phyloP scores from a whole-genome alignment of 2,113 vertebrate species.

The Chloroceryle aenea region DNA sequence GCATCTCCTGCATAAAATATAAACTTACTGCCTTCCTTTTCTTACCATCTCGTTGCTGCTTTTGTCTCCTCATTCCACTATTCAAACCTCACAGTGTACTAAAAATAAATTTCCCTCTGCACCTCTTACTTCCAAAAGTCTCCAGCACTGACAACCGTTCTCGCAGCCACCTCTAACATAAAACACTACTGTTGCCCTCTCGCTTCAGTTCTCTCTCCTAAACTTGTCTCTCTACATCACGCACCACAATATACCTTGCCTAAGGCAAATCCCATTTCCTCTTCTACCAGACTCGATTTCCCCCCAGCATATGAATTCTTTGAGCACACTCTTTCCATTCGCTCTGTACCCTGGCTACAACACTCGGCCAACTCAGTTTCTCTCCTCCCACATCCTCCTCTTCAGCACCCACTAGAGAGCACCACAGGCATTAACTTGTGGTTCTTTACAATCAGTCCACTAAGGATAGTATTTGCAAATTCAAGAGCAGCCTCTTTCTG shows the following conservation, averaged over 20 bases:
- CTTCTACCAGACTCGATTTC: background rate
- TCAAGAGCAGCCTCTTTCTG: background rate
- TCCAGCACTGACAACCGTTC: fast-evolving
- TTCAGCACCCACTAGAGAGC: background rate
- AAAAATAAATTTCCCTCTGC: background rate
- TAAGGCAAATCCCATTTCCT: background rate
- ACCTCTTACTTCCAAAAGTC: background rate
- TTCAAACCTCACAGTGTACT: background rate
- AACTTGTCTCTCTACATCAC: background rate
- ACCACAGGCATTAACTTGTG: background rate
- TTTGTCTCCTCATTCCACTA: background rate
- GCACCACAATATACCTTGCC: background rate
- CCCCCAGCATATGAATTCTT: background rate
- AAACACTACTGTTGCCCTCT: background rate
- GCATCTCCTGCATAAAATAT: background rate
- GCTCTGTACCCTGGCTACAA: background rate
- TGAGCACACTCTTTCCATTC: background rate
- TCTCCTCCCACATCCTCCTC: background rate
- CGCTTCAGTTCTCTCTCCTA: background rate
- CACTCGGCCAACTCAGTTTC: background rate
- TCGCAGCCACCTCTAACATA: background rate
- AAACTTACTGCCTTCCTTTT: background rate
- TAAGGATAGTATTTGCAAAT: background rate
- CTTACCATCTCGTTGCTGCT: background rate
- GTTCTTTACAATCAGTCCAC: background rate